Percentiles rank a stretch among this genome's conserved stretches.
phyloP scores from a whole-genome alignment of 2,888 invertebrate genomes.

The Catocala fraxini region DNA sequence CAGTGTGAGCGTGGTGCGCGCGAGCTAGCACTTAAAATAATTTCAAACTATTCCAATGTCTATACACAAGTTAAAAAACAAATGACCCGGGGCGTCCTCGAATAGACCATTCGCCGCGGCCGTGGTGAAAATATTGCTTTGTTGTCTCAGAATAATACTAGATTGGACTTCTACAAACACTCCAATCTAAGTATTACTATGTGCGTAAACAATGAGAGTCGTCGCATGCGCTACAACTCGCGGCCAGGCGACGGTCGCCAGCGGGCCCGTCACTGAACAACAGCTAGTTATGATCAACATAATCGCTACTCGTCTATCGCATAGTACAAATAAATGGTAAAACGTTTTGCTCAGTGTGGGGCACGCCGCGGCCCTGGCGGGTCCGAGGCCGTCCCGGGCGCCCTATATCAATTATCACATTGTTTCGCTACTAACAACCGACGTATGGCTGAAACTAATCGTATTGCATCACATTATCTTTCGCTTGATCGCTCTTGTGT shows the following conservation, averaged over 20 bases:
- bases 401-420: constrained; percentile 68
- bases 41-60: constrained; percentile 74
- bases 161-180: constrained; percentile 15
- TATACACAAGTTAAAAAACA: constrained; percentile 78
- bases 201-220: constrained; percentile 39
- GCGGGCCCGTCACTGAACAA: constrained; percentile 15
- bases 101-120: constrained; percentile 29
- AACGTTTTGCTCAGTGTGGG: constrained; percentile 10
- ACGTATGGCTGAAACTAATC: constrained; percentile 68
- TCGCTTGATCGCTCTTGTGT: constrained; percentile 64
- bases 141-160: constrained; percentile 2
- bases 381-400: constrained; percentile 60
- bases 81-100: constrained; percentile 71
- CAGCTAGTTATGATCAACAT: constrained; percentile 16
- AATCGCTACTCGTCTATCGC: constrained; percentile 20
- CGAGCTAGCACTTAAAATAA: constrained; percentile 68
- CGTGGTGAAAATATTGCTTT: neutral
- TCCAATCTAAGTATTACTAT: constrained; percentile 41
- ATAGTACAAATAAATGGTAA: constrained; percentile 21
- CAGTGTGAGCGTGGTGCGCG: constrained; percentile 53
- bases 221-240: constrained; percentile 26
- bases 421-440: constrained; percentile 66
- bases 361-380: constrained; percentile 16
- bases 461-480: constrained; percentile 78
- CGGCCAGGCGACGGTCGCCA: constrained; percentile 18